Base-by-base conservation (phyloP, 2,888 invertebrate genomes). In the Drosophila anomalata region DNA sequence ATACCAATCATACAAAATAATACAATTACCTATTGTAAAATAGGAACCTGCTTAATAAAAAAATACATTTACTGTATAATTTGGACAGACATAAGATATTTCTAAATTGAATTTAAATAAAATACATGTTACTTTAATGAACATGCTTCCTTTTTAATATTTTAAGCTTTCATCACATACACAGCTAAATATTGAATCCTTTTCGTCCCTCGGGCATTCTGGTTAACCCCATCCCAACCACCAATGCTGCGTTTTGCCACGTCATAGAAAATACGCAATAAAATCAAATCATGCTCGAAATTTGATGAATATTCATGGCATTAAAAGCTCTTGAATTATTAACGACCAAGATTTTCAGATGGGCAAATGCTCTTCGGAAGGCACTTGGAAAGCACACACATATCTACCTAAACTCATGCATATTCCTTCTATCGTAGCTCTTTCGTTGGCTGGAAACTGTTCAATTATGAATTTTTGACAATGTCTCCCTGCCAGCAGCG, bases 271-370 rank as follows among this genome's bases (percentile, higher is more conserved):
- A 82, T 82, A 76, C 82, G 83, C 85, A 85, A 84, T 84, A 82
- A 84, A 84, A 84, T 84, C 87, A 84, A 84, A 82, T 84, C 85
- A 87, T 76, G 87, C 87, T 84, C 79, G 72, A 79, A 85, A 79
- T 82, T 79, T 79, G 77, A 85, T 85, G 82, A 85, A 85, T 85
- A 85, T 85, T 85, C 87, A 87, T 85, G 85, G 79, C 87, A 87
- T 87, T 87, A 82, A 87, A 85, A 85, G 86, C 83, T 75, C 87
- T 84, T 84, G 87, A 84, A 84, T 84, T 84, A 87, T 87, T 87
- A 85, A 84, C 82, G 70, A 65, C 53, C 44, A 82, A 78, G 77
- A 87, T 77, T 78, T 84, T 81, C 79, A 79, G 81, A 76, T 84
- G 77, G 77, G 53, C 85, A 84, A 87, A 73, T 78, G 83, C 81